Evolutionary conservation across 2,888 invertebrate species (phyloP), one percentile per base, ranked within the genome.

Genomic region (Cryptocephalus moraei): DNA sequence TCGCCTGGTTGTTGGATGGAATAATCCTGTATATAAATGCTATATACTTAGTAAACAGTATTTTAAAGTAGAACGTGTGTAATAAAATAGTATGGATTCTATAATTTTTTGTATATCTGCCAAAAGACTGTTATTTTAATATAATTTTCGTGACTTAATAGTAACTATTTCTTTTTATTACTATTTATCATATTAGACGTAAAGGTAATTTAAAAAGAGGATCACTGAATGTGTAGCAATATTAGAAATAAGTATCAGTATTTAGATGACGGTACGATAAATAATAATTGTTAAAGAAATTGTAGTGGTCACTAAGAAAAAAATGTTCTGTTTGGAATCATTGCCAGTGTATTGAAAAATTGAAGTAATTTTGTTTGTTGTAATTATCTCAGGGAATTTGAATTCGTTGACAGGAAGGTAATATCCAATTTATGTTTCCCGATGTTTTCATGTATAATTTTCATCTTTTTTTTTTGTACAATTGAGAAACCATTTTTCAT

Each of bases 61-160:
- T 56, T 55, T 55, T 55, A 52, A 50, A 44, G 13, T 50, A 51
- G 48, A 47, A 49, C 49, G 52, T 55, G 52, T 49, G 47, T 45
- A 11, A 36, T 36, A 4, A 36, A 36, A 12, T 22, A 22, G 22
- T 51, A 55, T 52, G 49, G 51, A 58, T 61, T 57, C 57, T 59
- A 58, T 58, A 52, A 58, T 52, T 57, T 63, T 63, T 62, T 65
- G 65, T 65, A 67, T 65, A 65, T 63, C 61, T 63, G 61, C 62
- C 57, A 65, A 69, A 69, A 69, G 68, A 69, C 68, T 69, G 68
- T 67, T 66, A 66, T 62, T 62, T 65, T 62, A 63, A 49, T 54
- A 45, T 53, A 51, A 46, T 51, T 54, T 49, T 22, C 49, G 47
- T 50, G 46, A 41, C 41, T 42, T 47, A 36, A 36, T 32, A 49